Conservation (phyloP, 2,113 vertebrate genomes). For the Nanorana parkeri region DNA sequence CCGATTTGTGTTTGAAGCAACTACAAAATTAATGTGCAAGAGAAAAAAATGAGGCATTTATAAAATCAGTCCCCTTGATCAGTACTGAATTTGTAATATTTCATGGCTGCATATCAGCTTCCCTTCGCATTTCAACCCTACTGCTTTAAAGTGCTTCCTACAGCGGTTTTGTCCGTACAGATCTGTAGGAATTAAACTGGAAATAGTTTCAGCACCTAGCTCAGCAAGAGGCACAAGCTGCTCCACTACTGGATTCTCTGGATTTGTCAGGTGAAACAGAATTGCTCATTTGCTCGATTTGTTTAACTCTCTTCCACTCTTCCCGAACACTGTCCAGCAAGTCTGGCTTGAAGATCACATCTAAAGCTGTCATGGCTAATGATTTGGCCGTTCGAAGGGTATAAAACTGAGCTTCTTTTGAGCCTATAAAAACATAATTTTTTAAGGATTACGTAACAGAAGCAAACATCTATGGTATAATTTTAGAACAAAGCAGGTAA, state of each 20-base stretch:
- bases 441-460: background rate
- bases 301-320: slow-evolving; percentile 76
- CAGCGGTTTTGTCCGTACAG: too few species aligned
- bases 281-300: slow-evolving; percentile 70
- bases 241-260: slow-evolving; percentile 51
- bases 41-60: too few species aligned
- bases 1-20: too few species aligned
- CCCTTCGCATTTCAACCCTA: too few species aligned
- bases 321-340: slow-evolving; percentile 77
- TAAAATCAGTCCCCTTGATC: too few species aligned
- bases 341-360: slow-evolving; percentile 81
- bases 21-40: too few species aligned
- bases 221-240: slow-evolving; percentile 61
- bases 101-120: too few species aligned
- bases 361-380: slow-evolving; percentile 87
- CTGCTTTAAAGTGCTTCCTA: too few species aligned
- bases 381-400: slow-evolving; percentile 83
- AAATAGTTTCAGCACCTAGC: background rate
- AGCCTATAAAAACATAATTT: slow-evolving; percentile 68
- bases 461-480: background rate
- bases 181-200: too few species aligned
- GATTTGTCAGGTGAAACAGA: slow-evolving; percentile 60
- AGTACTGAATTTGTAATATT: too few species aligned
- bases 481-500: too few species aligned
- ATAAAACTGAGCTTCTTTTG: slow-evolving; percentile 83